A percentile compares a stretch with the other conserved stretches of the same genome.
phyloP scores from a whole-genome alignment of 2,113 vertebrate genomes.

The Uropsilus gracilis region DNA sequence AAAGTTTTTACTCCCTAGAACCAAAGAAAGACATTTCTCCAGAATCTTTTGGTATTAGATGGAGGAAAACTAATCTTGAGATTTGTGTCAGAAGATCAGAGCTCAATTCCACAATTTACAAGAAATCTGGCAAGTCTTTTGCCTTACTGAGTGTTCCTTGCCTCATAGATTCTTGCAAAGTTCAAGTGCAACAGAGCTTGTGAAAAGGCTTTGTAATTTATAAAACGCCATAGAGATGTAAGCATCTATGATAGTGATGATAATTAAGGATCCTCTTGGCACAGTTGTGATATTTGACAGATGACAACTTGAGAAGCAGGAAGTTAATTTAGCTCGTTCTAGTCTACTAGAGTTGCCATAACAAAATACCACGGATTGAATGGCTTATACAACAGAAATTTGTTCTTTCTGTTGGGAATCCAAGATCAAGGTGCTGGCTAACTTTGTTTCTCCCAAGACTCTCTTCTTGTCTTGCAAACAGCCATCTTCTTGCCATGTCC shows the following conservation, averaged over 20 bases:
- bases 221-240: neutral
- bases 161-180: slow-evolving; percentile 40
- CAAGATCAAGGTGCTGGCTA: slow-evolving; percentile 19
- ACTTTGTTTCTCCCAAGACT: neutral
- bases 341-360: neutral
- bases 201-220: slow-evolving; percentile 47
- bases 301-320: neutral
- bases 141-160: slow-evolving; percentile 14
- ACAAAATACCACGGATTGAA: neutral
- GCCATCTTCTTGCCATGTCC: neutral
- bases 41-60: neutral
- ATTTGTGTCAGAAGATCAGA: neutral
- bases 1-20: neutral
- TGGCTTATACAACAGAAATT: slow-evolving; percentile 21
- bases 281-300: slow-evolving; percentile 8
- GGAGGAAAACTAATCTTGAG: slow-evolving; percentile 1
- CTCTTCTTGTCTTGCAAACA: neutral
- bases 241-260: slow-evolving; percentile 27
- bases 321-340: slow-evolving; percentile 33
- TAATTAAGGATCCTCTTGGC: slow-evolving; percentile 40
- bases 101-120: neutral
- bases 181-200: slow-evolving; percentile 1
- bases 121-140: slow-evolving; percentile 14
- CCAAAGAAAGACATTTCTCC: slow-evolving; percentile 6
- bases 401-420: slow-evolving; percentile 24